These are phyloP conservation scores for Zosterops hypoxanthus DNA, from an alignment of 2,113 vertebrate species.

Conservation along the genomic window DNA sequence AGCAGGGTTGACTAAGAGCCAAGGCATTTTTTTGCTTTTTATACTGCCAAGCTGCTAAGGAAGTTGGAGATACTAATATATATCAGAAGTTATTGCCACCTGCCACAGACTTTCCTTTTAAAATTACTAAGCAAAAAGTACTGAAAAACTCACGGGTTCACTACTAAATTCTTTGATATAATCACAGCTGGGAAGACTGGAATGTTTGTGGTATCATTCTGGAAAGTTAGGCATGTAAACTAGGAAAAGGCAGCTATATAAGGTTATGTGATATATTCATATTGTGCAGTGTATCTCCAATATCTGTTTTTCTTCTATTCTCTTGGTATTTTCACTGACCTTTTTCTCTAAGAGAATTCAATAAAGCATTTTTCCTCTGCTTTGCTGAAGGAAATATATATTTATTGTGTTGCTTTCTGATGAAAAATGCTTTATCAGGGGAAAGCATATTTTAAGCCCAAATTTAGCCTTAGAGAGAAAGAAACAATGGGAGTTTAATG, in stretches of 20 bases:
- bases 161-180: not conserved
- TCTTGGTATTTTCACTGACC: not conserved
- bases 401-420: not conserved
- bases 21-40: not conserved
- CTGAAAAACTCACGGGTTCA: not conserved
- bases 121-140: not conserved
- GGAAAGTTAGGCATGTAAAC: not conserved
- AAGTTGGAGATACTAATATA: not conserved
- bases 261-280: not conserved
- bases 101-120: not conserved
- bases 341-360: not conserved
- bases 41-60: not conserved
- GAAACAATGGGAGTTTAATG: not conserved
- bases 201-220: not conserved
- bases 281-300: not conserved
- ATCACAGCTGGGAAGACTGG: not conserved
- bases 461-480: not conserved
- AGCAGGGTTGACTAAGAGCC: not conserved
- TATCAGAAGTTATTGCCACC: not conserved
- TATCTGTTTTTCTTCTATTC: not conserved
- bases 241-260: not conserved
- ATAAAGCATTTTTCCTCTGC: not conserved
- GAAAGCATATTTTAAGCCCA: not conserved
- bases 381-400: not conserved
- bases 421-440: not conserved